A percentile compares a stretch with the other conserved stretches of the same genome.
These are phyloP conservation scores for Micronisus gabar DNA, from an alignment of 2,113 vertebrate genomes.

Conservation along the genomic window DNA sequence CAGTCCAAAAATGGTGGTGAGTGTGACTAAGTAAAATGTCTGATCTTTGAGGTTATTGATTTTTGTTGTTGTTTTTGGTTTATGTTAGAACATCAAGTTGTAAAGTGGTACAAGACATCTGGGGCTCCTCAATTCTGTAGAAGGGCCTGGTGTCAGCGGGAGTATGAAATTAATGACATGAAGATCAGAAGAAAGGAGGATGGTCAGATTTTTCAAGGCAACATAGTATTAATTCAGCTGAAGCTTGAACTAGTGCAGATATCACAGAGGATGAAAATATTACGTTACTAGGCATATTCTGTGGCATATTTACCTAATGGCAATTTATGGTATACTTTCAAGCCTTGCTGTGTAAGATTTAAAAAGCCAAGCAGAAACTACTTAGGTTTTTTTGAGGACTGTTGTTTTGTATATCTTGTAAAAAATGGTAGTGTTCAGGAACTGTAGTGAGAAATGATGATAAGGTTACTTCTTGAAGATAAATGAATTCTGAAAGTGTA, in stretches of 20 bases:
- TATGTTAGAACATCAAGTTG: neutral
- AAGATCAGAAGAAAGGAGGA: neutral
- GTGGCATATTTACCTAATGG: neutral
- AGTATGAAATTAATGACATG: neutral
- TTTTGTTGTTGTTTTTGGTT: neutral
- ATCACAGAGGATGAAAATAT: neutral
- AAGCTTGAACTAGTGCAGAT: neutral
- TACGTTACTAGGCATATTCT: neutral
- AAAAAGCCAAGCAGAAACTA: neutral
- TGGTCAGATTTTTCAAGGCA: neutral
- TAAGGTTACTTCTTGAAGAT: neutral
- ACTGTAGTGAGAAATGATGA: neutral
- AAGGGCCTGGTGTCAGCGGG: neutral
- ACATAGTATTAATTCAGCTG: neutral
- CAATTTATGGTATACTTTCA: neutral
- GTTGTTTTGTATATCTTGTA: neutral
- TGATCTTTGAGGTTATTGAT: neutral
- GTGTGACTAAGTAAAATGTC: neutral
- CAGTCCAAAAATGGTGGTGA: neutral
- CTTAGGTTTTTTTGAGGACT: neutral
- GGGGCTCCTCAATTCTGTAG: neutral
- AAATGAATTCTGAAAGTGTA: neutral
- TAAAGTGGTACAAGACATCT: neutral
- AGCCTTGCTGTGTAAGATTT: neutral
- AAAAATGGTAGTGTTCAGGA: neutral